Base-by-base conservation (phyloP, 2,113 vertebrate genomes). In the Cettia cetti region DNA sequence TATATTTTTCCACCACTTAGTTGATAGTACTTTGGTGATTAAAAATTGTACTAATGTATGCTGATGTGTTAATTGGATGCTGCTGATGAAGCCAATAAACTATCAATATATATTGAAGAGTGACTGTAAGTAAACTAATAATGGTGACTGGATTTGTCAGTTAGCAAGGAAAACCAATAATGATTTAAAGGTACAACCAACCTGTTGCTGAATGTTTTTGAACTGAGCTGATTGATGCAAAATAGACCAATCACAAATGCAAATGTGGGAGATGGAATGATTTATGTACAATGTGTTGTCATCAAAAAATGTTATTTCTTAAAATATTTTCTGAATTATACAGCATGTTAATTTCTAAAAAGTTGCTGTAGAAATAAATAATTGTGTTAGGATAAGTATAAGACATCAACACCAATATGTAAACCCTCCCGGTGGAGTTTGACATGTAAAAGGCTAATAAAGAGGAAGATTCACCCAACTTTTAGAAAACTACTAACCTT, bases 71-170 rank as follows among this genome's bases (percentile, higher is more conserved):
- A 97, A 96, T 95, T 95, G 64, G 69, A 60, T 95, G 78, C 66
- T 94, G 91, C 79, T 92, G 60, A 71, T 93, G 97, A 96, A 82
- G 76, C 83, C 78, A 95, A 91, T 77, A 93, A 97, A 90, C 93
- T 97, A 92, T 96, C 93, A 93, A 89, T 97, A 96, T 88, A 42
- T 97, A 95, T 94, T 97, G 95, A 96, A 94, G 84, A 92, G 39
- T 96, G 60, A 60, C 93, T 95, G 85, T 96, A 97, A 96, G 82
- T 97, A 96, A 96, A 96, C 72, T 93, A 94, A 94, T 95, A 88
- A 96, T 56, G 70, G 87, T 96, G 96, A 97, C 79, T 94, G 94
- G 64, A 92, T 97, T 96, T 98, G 93, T 96, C 95, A 92, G 74
- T 95, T 97, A 94, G 89, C 64, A 92, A 94, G 72, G 82, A 88